A percentile compares a stretch with the other conserved stretches of the same genome.
Conservation (phyloP, 2,113 vertebrate species). For the Elachura formosa region DNA sequence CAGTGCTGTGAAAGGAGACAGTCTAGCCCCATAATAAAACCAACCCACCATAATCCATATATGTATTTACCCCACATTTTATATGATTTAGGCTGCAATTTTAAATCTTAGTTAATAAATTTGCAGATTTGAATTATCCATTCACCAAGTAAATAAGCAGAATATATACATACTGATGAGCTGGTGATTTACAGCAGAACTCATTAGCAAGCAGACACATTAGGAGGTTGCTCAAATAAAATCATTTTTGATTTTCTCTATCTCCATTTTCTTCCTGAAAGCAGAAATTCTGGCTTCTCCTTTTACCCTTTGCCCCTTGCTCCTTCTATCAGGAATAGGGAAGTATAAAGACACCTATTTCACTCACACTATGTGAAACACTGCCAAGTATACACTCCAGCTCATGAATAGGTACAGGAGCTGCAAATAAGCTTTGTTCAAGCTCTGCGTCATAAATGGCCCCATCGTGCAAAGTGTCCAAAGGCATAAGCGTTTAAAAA, state of each 20-base stretch:
- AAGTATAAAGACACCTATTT: background rate
- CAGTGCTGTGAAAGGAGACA: background rate
- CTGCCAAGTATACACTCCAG: background rate
- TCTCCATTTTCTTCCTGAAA: background rate
- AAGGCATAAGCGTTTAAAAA: background rate
- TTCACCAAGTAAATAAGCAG: background rate
- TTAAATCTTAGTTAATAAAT: background rate
- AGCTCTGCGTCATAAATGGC: background rate
- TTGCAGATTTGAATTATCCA: background rate
- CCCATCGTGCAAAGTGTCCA: background rate
- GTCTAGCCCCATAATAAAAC: background rate
- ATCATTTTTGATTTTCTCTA: background rate
- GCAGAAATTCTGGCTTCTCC: background rate
- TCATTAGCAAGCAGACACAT: background rate
- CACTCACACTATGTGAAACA: background rate
- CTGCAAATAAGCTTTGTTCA: background rate
- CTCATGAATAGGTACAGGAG: background rate
- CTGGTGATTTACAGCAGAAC: background rate
- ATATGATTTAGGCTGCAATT: background rate
- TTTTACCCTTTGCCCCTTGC: background rate
- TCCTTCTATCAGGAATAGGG: background rate
- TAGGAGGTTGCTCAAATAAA: background rate
- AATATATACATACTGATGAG: background rate
- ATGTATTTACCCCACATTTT: background rate
- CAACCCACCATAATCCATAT: background rate